Percentiles rank a stretch among this genome's conserved stretches.
These are phyloP conservation scores for Cyphomyrmex costatus DNA, from an alignment of 1,140 invertebrate species.

Conservation along the genomic window DNA sequence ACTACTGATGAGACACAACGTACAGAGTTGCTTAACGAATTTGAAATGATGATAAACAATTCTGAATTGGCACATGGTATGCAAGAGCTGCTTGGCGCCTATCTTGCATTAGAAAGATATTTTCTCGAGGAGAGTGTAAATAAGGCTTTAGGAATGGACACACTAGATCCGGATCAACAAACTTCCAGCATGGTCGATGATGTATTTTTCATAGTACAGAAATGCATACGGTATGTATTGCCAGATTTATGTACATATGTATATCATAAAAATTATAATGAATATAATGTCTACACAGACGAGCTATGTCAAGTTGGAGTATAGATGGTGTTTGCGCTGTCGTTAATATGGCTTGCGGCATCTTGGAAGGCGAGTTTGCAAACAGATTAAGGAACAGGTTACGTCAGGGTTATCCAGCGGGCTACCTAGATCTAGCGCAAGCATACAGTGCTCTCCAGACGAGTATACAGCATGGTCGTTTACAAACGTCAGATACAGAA, in stretches of 20 bases:
- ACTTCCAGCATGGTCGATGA: slow-evolving; percentile 98
- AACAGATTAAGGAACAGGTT: slow-evolving; percentile 92
- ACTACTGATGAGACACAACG: slow-evolving; percentile 87
- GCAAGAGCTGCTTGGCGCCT: slow-evolving; percentile 96
- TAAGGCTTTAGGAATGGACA: slow-evolving; percentile 97
- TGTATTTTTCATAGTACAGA: slow-evolving; percentile 98
- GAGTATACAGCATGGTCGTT: slow-evolving; percentile 93
- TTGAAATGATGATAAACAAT: slow-evolving; percentile 91
- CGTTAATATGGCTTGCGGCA: slow-evolving; percentile 96
- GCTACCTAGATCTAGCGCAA: slow-evolving; percentile 94
- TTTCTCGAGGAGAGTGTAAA: slow-evolving; percentile 98
- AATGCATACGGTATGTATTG: slow-evolving; percentile 93
- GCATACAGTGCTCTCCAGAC: slow-evolving; percentile 93
- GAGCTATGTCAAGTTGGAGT: slow-evolving; percentile 95
- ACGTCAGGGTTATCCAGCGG: slow-evolving; percentile 94
- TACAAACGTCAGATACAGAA: slow-evolving; percentile 94
- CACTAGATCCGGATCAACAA: slow-evolving; percentile 90
- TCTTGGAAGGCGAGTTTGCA: slow-evolving; percentile 95
- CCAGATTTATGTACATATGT: neutral
- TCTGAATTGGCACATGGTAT: slow-evolving; percentile 94
- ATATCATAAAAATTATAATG: slow-evolving; percentile 39
- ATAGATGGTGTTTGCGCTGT: slow-evolving; percentile 98
- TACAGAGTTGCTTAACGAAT: slow-evolving; percentile 87
- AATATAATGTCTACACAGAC: slow-evolving; percentile 85
- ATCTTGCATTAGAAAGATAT: slow-evolving; percentile 97